Percentiles rank a stretch among this genome's conserved stretches.
Evolutionary conservation across 2,797 vertebrate genomes (phyloP).

Genomic region (Pipistrellus pygmaeus): DNA sequence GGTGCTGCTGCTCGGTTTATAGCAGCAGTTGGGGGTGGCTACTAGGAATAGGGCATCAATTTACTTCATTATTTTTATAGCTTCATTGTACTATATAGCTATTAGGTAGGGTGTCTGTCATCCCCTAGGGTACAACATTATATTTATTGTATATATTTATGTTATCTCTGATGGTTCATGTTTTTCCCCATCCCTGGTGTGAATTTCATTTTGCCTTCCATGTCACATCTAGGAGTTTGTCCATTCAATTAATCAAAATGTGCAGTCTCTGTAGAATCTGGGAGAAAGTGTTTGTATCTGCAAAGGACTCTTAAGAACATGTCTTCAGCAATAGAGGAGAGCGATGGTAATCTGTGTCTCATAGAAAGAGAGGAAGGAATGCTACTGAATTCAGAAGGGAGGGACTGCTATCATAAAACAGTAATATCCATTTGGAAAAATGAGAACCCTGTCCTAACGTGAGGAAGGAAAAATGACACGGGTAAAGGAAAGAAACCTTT

Average conservation of each 20-base stretch:
- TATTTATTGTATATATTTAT: constrained; percentile 27
- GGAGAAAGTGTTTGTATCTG: not conserved
- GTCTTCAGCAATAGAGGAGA: not conserved
- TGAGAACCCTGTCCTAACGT: not conserved
- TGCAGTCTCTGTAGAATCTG: not conserved
- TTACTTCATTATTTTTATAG: constrained; percentile 9
- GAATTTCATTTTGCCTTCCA: constrained; percentile 26
- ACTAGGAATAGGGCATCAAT: not conserved
- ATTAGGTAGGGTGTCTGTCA: not conserved
- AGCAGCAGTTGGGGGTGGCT: not conserved
- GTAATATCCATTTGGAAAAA: not conserved
- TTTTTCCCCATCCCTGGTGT: not conserved
- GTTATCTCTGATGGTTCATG: not conserved
- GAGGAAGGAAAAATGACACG: not conserved
- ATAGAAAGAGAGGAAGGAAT: not conserved
- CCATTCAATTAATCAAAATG: not conserved
- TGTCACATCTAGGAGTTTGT: not conserved
- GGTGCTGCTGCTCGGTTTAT: not conserved
- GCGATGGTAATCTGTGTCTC: not conserved
- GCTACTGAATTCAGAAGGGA: not conserved
- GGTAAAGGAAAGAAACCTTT: not conserved
- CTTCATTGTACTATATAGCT: not conserved
- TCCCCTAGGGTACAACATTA: not conserved
- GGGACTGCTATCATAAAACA: not conserved
- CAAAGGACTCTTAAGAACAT: not conserved